A percentile compares a stretch with the other conserved stretches of the same genome.
phyloP scores from a whole-genome alignment of 2,113 vertebrate species.

The Hippopotamus amphibius region DNA sequence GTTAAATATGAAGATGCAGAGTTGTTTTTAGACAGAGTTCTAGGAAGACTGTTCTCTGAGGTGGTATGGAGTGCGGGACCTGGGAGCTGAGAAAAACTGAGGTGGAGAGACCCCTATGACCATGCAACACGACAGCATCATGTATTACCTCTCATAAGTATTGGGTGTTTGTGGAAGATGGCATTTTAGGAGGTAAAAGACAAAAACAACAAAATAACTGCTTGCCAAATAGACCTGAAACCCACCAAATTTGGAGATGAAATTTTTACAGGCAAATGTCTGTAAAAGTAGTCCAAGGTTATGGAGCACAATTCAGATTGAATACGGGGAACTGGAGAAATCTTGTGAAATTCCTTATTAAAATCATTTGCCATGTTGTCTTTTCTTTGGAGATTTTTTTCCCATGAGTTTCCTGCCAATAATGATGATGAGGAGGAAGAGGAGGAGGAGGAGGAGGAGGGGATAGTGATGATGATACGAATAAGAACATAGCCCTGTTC shows the following conservation, averaged over 20 bases:
- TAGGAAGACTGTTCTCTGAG: background rate
- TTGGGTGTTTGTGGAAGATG: background rate
- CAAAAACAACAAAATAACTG: background rate
- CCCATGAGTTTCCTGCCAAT: background rate
- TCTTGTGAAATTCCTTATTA: background rate
- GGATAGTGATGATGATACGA: background rate
- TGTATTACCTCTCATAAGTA: background rate
- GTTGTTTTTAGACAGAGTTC: background rate
- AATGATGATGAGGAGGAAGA: accelerated
- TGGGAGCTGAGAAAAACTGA: background rate
- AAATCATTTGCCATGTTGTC: background rate
- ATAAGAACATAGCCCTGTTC: background rate
- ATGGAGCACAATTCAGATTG: background rate
- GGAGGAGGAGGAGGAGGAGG: background rate
- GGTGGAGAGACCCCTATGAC: too few species aligned
- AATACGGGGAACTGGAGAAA: background rate
- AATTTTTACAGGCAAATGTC: background rate
- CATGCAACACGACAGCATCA: background rate
- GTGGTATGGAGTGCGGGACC: accelerated
- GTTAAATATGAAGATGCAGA: background rate
- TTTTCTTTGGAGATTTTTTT: background rate
- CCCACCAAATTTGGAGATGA: background rate
- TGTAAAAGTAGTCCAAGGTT: background rate
- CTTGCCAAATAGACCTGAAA: background rate
- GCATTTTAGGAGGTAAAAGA: background rate